Base-by-base conservation (phyloP, 2,888 invertebrate species). In the Callinectes sapidus region DNA sequence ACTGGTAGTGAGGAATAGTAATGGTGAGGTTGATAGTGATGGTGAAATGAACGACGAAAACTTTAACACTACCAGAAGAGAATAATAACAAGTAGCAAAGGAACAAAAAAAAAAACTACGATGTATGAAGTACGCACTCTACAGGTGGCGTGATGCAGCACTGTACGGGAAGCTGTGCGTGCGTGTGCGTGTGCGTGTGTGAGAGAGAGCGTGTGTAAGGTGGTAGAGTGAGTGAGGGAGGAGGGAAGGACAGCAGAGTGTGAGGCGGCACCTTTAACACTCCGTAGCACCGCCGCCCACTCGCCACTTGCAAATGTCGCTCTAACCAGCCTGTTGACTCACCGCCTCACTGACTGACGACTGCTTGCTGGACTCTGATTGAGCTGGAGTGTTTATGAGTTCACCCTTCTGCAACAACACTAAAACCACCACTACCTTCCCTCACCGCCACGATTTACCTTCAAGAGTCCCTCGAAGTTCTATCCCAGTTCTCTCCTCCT, bases 131-230 rank as follows among this genome's bases (percentile, higher is more conserved):
- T 48, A 48, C 10, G 48, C 48, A 48, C 48, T 48, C 8, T 86
- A 2, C 39, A 39, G n/a, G n/a, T 86, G 18, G n/a, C n/a, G 42
- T 42, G n/a, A 14, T 16, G 39, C 35, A 39, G 28, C 35, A 85
- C 35, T n/a, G 14, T 35, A 85, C 28, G 39, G 85, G 35, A 85
- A 16, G 71, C 39, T 81, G 55, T 85, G 85, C 71, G 54, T 90
- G 86, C 71, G 86, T 90, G 85, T 90, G 90, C 77, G 81, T 81
- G 81, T 90, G 90, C 77, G 90, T 81, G 77, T 61, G 90, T 48
- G 90, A 77, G 90, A 48, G 77, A n/a, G 90, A 3, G 86, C 23
- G 54, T 85, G 85, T 90, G 28, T 35, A 66, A 54, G 23, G 66
- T 3, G 32, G 32, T 13, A 16, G 35, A 35, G 35, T 32, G 35